These are phyloP conservation scores for Cyanoliseus patagonus DNA, from an alignment of 2,113 vertebrate genomes.

Conservation along the genomic window DNA sequence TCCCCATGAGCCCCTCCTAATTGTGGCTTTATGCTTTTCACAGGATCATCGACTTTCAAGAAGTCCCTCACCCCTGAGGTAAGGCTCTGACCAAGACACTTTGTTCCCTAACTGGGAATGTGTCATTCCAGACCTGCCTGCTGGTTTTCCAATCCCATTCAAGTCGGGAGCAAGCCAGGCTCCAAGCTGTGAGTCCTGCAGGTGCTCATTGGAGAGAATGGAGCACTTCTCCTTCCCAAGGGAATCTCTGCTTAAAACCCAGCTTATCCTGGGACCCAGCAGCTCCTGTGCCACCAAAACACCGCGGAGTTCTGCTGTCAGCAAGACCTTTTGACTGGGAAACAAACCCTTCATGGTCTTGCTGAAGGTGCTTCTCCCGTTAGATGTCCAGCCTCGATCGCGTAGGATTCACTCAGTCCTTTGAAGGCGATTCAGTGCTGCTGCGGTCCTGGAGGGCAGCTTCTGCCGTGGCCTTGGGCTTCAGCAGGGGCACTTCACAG, in stretches of 20 bases:
- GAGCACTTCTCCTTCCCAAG: background rate
- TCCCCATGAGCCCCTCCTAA: background rate
- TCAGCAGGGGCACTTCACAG: background rate
- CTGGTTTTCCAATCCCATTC: rapidly evolving
- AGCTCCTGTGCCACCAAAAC: background rate
- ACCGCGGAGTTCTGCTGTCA: rapidly evolving
- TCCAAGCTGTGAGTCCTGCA: background rate
- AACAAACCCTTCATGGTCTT: background rate
- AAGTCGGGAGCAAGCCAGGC: background rate
- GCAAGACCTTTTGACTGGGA: background rate
- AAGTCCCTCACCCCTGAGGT: slow-evolving; percentile 71
- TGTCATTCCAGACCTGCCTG: too few relatives aligned
- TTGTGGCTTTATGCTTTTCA: background rate
- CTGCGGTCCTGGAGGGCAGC: background rate
- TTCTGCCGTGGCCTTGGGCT: background rate
- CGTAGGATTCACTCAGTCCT: background rate
- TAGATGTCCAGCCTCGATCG: background rate
- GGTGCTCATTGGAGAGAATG: rapidly evolving
- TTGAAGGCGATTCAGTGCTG: background rate
- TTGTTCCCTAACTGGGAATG: background rate
- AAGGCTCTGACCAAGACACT: background rate
- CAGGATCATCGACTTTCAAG: slow-evolving; percentile 65
- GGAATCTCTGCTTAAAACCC: background rate
- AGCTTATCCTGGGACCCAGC: background rate
- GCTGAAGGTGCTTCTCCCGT: background rate